Base-by-base conservation (phyloP, 1,140 invertebrate genomes). In the Formica exsecta region DNA sequence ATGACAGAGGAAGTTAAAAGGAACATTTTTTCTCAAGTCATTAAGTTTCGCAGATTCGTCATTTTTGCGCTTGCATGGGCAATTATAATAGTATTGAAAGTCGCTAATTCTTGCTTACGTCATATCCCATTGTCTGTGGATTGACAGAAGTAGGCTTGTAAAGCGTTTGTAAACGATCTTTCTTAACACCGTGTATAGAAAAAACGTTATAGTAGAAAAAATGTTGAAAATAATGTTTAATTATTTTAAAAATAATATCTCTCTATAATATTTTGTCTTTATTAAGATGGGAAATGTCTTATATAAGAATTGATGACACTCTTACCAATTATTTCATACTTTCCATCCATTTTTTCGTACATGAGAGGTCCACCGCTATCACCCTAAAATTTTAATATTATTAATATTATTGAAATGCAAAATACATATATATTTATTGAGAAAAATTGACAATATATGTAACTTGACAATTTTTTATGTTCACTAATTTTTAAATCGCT, bases 361-460 rank as follows among this genome's bases (percentile, higher is more conserved):
- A 96, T 36, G 51, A 96, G 87, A 9, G 96, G 95, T 8, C 95
- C 95, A 25, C 96, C 96, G 81, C 97, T 97, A 90, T 97, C 97
- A 32, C 97, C 97, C 97, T 97, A 89, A 5, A 91, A 85, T 59
- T 51, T 36, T 38, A 19, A 38, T 29, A 64, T 64, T 65, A 54
- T 54, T 66, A 71, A 64, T 70, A 75, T 74, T 61, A 38, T 70
- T 71, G 11, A 57, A 62, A 29, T 48, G 38, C 32, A 4, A 41
- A 1, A 90, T 44, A 71, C 3, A 11, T 22, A 74, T 74, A 61
- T 48, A 77, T 48, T 51, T 44, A 11, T 36, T n/a, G 1, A 68
- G 11, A 44, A 74, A 11, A 32, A 25, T 32, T 32, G 32, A 32
- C 3, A 44, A 59, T 61, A 16, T 71, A n/a, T 83, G 8, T 76